These are phyloP conservation scores for Urophycis tenuis DNA, from an alignment of 2,797 vertebrate genomes.

Conservation along the genomic window DNA sequence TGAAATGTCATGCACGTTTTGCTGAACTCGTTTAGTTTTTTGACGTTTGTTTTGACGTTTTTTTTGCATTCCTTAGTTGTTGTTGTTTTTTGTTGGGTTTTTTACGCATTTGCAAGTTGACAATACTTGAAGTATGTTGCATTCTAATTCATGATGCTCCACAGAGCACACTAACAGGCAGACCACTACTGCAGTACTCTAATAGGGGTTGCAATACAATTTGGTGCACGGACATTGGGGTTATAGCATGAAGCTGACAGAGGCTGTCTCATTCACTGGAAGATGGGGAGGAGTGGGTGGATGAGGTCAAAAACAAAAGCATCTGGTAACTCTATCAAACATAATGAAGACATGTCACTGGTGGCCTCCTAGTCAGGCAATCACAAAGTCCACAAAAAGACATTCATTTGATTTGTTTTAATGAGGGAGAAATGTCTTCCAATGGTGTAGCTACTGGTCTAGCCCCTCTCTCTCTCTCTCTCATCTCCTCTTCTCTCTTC, in stretches of 20 bases:
- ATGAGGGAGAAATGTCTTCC: constrained; percentile 34
- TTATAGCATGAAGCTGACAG: constrained; percentile 79
- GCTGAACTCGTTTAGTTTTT: constrained; percentile 62
- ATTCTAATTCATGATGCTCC: constrained; percentile 79
- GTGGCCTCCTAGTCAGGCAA: constrained; percentile 89
- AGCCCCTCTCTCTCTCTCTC: neutral
- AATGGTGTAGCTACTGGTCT: constrained; percentile 57
- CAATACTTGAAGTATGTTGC: constrained; percentile 90
- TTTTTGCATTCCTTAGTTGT: constrained; percentile 64
- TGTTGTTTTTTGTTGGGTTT: constrained; percentile 47
- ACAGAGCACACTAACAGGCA: constrained; percentile 87
- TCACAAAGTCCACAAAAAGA: constrained; percentile 72
- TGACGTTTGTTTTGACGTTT: constrained; percentile 41
- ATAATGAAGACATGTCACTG: constrained; percentile 76
- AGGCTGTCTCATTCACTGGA: constrained; percentile 87
- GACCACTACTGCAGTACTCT: constrained; percentile 81
- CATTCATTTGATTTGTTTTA: neutral
- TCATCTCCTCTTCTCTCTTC: neutral
- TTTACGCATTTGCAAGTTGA: constrained; percentile 98
- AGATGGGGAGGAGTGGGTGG: constrained; percentile 61
- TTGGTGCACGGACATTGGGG: constrained; percentile 87
- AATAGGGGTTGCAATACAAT: constrained; percentile 85
- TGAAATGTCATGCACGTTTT: constrained; percentile 76
- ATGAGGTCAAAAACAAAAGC: constrained; percentile 51
- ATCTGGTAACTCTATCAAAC: constrained; percentile 78